Conservation (phyloP, 2,113 vertebrate genomes). For the Astur gentilis region DNA sequence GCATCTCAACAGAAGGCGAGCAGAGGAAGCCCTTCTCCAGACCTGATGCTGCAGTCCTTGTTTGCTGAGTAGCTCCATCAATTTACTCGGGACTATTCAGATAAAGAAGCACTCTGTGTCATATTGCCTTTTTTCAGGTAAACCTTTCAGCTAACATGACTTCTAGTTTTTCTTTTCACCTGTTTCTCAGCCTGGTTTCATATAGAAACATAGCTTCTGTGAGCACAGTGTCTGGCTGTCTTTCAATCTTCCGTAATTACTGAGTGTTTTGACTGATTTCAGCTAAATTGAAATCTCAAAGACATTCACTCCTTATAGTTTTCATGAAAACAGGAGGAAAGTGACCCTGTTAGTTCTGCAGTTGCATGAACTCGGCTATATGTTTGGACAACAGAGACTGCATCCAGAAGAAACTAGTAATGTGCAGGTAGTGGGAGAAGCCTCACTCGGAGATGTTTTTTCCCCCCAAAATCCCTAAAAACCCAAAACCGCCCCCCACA, state of each 20-base stretch:
- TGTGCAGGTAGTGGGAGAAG: not conserved
- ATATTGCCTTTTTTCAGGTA: not conserved
- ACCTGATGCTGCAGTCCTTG: not conserved
- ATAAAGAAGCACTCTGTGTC: not conserved
- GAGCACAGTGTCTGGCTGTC: not conserved
- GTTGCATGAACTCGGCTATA: not conserved
- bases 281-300: not conserved
- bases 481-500: fast-evolving
- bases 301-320: not conserved
- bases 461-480: not conserved
- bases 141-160: not conserved
- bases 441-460: fast-evolving
- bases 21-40: not conserved
- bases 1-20: not conserved
- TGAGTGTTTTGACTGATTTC: not conserved
- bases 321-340: not conserved
- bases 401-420: not conserved
- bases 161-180: not conserved
- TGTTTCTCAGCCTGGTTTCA: not conserved
- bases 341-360: not conserved
- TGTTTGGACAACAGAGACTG: not conserved
- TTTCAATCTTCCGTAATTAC: not conserved
- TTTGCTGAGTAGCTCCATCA: slow-evolving; percentile 1
- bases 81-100: not conserved
- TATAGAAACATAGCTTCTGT: not conserved